phyloP scores from a whole-genome alignment of 2,888 invertebrate species.

The Diloba caeruleocephala region DNA sequence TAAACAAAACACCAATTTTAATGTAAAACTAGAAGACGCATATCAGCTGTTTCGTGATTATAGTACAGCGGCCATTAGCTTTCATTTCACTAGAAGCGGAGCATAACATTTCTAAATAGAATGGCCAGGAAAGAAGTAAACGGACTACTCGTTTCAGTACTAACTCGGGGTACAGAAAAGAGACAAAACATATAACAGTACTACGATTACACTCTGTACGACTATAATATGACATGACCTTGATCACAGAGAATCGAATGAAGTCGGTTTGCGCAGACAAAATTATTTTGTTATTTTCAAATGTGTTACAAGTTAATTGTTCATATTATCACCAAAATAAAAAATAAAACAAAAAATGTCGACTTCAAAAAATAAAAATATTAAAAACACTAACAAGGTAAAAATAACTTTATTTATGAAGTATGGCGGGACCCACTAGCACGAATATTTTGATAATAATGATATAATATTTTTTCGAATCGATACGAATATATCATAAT shows the following conservation, averaged over 20 bases:
- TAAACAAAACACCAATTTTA: conserved; percentile 65
- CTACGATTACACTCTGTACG: conserved; percentile 48
- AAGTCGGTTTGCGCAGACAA: conserved; percentile 16
- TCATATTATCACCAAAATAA: too few species aligned
- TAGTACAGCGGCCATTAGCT: conserved; percentile 83
- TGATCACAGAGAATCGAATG: conserved; percentile 63
- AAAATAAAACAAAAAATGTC: too few species aligned
- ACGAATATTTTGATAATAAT: too few species aligned
- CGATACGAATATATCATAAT: too few species aligned
- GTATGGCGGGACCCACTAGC: too few species aligned
- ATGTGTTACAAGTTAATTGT: not conserved
- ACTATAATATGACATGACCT: conserved; percentile 74
- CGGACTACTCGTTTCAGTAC: conserved; percentile 27
- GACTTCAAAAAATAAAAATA: too few species aligned
- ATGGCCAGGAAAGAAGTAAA: conserved; percentile 21
- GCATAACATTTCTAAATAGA: conserved; percentile 55
- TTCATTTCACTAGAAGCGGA: conserved; percentile 72
- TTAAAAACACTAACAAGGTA: too few species aligned
- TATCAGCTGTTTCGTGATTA: conserved; percentile 87
- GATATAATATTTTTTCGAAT: too few species aligned
- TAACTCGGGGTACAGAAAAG: conserved; percentile 46
- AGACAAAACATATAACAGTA: conserved; percentile 41
- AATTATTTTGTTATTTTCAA: not conserved
- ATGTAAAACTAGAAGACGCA: conserved; percentile 77
- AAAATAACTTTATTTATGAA: too few species aligned